phyloP scores from a whole-genome alignment of 2,113 vertebrate species.

The Carettochelys insculpta region DNA sequence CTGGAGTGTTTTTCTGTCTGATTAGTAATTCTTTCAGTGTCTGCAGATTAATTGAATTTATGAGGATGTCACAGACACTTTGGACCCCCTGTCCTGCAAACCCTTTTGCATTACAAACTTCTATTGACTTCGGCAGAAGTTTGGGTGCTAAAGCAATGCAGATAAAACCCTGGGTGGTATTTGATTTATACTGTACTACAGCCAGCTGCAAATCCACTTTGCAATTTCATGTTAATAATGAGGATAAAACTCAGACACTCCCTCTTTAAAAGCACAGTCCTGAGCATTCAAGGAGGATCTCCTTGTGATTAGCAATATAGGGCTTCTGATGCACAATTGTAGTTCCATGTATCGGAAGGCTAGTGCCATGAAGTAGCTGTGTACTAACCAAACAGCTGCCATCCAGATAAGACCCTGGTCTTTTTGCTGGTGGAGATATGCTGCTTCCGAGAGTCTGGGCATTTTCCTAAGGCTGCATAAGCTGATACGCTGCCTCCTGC shows the following conservation, averaged over 20 bases:
- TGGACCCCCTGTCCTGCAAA: constrained; percentile 61
- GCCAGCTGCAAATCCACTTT: background rate
- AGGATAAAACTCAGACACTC: background rate
- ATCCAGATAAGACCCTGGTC: background rate
- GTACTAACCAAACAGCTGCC: background rate
- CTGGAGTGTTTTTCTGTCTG: constrained; percentile 54
- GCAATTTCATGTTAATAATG: background rate
- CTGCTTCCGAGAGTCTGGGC: background rate
- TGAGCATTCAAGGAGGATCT: background rate
- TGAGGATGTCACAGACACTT: constrained; percentile 63
- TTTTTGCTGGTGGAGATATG: fast-evolving
- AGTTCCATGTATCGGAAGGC: background rate
- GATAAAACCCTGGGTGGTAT: background rate
- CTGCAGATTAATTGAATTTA: constrained; percentile 69
- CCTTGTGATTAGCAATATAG: background rate
- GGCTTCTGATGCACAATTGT: background rate
- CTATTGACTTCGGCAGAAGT: constrained; percentile 40
- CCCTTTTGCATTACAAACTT: constrained; percentile 44
- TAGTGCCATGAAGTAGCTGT: background rate
- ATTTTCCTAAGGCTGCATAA: background rate
- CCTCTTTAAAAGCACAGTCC: fast-evolving
- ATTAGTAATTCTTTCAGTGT: constrained; percentile 68
- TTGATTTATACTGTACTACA: background rate
- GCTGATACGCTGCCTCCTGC: background rate
- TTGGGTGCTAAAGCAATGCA: background rate